A percentile compares a stretch with the other conserved stretches of the same genome.
These are phyloP conservation scores for Agapetus fuscipes DNA, from an alignment of 2,888 invertebrate genomes.

Conservation along the genomic window DNA sequence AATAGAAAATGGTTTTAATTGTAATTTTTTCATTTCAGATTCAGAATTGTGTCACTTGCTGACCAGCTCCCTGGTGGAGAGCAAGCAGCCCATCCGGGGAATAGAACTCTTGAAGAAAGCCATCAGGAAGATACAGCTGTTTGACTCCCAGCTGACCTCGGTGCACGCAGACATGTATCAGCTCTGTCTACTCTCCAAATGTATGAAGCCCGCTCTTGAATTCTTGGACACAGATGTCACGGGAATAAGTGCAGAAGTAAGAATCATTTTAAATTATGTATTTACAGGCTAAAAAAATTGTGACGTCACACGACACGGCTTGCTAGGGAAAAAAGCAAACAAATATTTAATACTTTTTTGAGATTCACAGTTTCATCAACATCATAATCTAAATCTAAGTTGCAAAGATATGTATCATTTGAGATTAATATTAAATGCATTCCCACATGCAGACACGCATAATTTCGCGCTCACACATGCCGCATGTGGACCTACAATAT, in stretches of 20 bases:
- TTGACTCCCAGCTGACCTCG: constrained; percentile 84
- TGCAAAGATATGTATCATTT: too few species aligned
- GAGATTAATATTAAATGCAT: too few species aligned
- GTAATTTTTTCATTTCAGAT: constrained; percentile 45
- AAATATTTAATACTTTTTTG: too few species aligned
- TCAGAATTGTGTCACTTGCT: constrained; percentile 82
- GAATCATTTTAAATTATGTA: constrained; percentile 9
- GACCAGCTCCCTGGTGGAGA: constrained; percentile 67
- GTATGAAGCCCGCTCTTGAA: constrained; percentile 82
- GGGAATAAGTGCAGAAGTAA: constrained; percentile 78
- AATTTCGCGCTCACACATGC: too few species aligned
- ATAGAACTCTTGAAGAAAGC: constrained; percentile 74
- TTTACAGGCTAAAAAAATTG: too few species aligned
- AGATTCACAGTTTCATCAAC: too few species aligned
- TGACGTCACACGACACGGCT: too few species aligned
- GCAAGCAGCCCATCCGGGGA: constrained; percentile 71
- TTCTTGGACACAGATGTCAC: constrained; percentile 87
- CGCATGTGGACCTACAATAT: too few species aligned
- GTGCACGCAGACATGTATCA: constrained; percentile 92
- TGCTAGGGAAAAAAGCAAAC: too few species aligned
- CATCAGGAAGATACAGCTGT: constrained; percentile 78
- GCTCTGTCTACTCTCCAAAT: constrained; percentile 81
- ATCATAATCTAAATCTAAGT: too few species aligned
- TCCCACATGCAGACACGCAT: too few species aligned
- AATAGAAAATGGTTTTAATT: constrained; percentile 20